Conservation (phyloP, 2,888 invertebrate species). For the Copidosoma aretas region DNA sequence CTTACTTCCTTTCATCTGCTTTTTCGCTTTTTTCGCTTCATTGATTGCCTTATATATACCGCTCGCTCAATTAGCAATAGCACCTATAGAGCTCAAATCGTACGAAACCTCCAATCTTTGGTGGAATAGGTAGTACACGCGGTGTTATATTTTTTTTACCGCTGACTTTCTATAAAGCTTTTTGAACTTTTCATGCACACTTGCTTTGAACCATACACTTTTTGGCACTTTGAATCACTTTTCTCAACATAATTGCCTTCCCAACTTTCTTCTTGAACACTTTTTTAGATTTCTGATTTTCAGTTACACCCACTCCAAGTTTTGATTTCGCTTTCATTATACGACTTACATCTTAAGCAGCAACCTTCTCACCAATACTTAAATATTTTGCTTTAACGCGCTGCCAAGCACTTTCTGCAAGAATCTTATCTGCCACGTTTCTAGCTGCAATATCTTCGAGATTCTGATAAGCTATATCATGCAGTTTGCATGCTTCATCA, state of each 20-base stretch:
- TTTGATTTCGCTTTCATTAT: background rate
- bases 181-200: background rate
- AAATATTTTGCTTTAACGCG: background rate
- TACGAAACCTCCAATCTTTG: background rate
- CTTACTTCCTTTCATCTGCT: background rate
- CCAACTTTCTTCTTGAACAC: no score
- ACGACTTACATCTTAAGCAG: background rate
- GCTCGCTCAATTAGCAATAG: background rate
- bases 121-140: background rate
- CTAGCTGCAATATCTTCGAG: background rate
- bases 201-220: background rate
- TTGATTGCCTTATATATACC: background rate
- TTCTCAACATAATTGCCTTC: background rate
- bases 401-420: background rate
- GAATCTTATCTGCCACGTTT: background rate
- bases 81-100: background rate
- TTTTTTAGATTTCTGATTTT: background rate
- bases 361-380: background rate
- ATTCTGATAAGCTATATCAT: slow-evolving; percentile 37
- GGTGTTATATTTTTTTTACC: slow-evolving; percentile 30
- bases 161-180: slow-evolving; percentile 24
- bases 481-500: slow-evolving; percentile 46
- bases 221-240: background rate
- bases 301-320: background rate
- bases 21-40: background rate